Base-by-base conservation (phyloP, 1,140 invertebrate species). In the Neodiprion lecontei region DNA sequence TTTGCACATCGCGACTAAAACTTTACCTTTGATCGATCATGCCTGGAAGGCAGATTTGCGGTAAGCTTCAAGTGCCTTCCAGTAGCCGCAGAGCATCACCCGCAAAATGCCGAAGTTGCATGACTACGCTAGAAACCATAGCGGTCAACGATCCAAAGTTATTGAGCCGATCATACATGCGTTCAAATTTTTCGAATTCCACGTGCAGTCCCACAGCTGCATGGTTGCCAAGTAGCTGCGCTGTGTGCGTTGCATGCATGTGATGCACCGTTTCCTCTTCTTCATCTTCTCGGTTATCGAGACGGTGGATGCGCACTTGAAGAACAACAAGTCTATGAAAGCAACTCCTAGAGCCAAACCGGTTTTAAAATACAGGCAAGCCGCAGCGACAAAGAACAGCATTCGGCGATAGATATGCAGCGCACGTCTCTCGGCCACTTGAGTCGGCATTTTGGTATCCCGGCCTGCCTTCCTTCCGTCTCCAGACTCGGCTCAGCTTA, bases 381-480 rank as follows among this genome's bases (percentile, higher is more conserved):
- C 11, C 53, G 53, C 53, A 61, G 53, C 53, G 53, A 61, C 53
- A 61, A 61, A 17, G n/a, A 61, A 61, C 28, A 40, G 5, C 53
- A 14, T 17, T 61, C 11, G 11, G 8, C 11, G n/a, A 61, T 61
- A 9, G 53, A 61, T 17, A 61, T 61, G 53, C 53, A 61, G 9
- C 53, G 11, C 53, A 61, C 53, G 53, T 61, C 53, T 17, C 53
- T 61, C 11, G 53, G 53, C 53, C 53, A 61, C 53, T 61, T 61
- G 53, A 61, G 53, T 61, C 53, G 53, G 53, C 53, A 61, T 61
- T 61, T 61, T 61, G n/a, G 53, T 17, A 61, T 14, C 53, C 53
- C 53, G 53, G 53, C n/a, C 53, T 61, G 28, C 28, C 28, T 40
- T 40, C 28, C 28, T 40, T 40, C 28, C 28, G 28, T 40, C 28